Base-by-base conservation (phyloP, 2,888 invertebrate species). In the Hedya salicella region DNA sequence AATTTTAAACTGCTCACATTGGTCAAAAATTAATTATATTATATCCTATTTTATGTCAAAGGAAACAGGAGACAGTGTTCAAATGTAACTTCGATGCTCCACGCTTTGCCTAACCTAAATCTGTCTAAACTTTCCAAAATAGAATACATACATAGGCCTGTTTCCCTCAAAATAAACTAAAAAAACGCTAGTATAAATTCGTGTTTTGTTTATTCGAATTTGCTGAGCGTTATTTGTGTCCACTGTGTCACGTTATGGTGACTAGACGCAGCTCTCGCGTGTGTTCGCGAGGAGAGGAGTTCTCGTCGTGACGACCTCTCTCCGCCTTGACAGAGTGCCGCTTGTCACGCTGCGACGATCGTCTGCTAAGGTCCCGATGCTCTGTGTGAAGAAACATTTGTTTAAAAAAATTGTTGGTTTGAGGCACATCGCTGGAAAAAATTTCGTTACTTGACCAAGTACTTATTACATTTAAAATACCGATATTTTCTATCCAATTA, bases 241-340 rank as follows among this genome's bases (percentile, higher is more conserved):
- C 19, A 57, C 50, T 21, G 32, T 52, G 46, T 59, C 49, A 19
- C 4, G 40, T 30, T 11, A 30, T 25, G 70, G 65, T 78, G 78
- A 69, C 76, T 87, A 95, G 77, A 95, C 95, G 80, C 95, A 95
- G 83, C 95, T 95, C 80, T 95, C 95, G 75, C 95, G 93, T 1
- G 92, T 85, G 80, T 94, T 95, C 25, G 95, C 95, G 82, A 95
- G 93, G n/a, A 95, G 89, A 0, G 95, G 95, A 50, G 95, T 95
- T 79, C 95, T 89, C 39, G 95, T 95, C 0, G 95, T 95, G 65
- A 95, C 95, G 14, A 95, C 94, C 82, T 95, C 95, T 76, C 95
- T 91, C 70, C 94, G 81, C 42, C 91, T 80, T 2, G 91, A 87
- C 44, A 90, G 73, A 13, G 90, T 91, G 0, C 90, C 91, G 69